Base-by-base conservation (phyloP, 2,888 invertebrate species). In the Callyntrura guangdongensis region DNA sequence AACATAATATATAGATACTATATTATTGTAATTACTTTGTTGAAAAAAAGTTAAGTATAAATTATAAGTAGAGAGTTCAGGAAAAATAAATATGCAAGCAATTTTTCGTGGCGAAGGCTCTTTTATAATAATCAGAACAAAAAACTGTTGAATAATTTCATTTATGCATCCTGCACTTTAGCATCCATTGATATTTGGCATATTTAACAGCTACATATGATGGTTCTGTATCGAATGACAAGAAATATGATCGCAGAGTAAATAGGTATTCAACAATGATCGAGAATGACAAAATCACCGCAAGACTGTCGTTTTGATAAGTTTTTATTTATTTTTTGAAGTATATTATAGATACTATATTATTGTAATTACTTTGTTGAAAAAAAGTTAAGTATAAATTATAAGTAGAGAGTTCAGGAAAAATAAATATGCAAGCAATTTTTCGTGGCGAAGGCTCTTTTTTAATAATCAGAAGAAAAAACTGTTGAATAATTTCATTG, bases 11-110 rank as follows among this genome's bases (percentile, higher is more conserved):
- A n/a, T n/a, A 64, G 20, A 12, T 27, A 67, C 1, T 45, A 36
- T 45, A 45, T 69, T 69, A 69, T n/a, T 69, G 69, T 69, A 36
- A 69, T 74, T 67, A 47, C 20, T 74, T 12, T 74, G 72, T 74
- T 74, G 72, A 8, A 74, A 74, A 74, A 9, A 59, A 56, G 3
- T 17, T 74, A 74, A 25, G 81, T 81, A 53, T 81, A 59, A 36
- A 59, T 81, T 81, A 81, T 81, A n/a, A 81, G n/a, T 64, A 72
- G 59, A 59, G 17, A 25, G 36, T 72, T 59, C 27, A 81, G 36
- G 81, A 81, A 81, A 86, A 92, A 85, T 91, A 91, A 86, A 92
- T 86, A 89, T 87, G 89, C 86, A 86, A 82, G 74, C 85, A 91
- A 74, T 86, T 64, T 59, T 90, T 91, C 88, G 91, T 92, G 92